A percentile compares a stretch with the other conserved stretches of the same genome.
Conservation (phyloP, 1,140 invertebrate genomes). For the Meloidogyne chitwoodi region DNA sequence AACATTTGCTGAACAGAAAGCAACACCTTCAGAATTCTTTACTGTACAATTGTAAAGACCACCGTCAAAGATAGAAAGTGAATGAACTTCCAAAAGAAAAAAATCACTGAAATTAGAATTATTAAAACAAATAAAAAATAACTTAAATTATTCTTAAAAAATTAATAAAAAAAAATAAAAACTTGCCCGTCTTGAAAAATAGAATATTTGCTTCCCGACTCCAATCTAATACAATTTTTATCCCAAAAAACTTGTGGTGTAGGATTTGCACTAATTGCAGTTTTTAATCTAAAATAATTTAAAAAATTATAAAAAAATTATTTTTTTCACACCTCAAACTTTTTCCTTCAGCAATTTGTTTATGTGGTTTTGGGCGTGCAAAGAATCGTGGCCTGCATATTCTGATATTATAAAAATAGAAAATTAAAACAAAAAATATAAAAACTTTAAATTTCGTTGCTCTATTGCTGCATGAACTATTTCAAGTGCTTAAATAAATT, state of each 20-base stretch:
- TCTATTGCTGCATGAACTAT: conserved; percentile 38
- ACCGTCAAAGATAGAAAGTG: conserved; percentile 45
- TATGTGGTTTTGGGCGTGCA: conserved; percentile 55
- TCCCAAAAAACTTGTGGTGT: conserved; percentile 49
- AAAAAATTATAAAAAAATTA: not conserved
- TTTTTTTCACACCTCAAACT: conserved; percentile 31
- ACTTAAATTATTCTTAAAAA: not conserved
- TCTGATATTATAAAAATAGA: not conserved
- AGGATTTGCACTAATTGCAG: conserved; percentile 55
- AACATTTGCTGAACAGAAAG: conserved; percentile 51
- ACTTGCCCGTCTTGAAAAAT: conserved; percentile 55
- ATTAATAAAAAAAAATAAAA: not conserved
- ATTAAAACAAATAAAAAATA: not conserved
- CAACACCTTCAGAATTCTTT: conserved; percentile 50
- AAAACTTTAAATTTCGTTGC: conserved; percentile 30
- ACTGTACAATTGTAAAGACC: conserved; percentile 60
- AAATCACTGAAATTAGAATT: conserved; percentile 34
- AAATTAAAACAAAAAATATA: not conserved
- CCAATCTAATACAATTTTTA: conserved; percentile 54
- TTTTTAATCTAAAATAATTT: conserved; percentile 46
- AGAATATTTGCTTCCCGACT: conserved; percentile 59
- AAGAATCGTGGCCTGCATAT: conserved; percentile 52
- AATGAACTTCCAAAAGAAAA: conserved; percentile 58
- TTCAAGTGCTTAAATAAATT: conserved; percentile 26
- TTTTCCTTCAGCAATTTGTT: conserved; percentile 54